A percentile compares a stretch with the other conserved stretches of the same genome.
These are phyloP conservation scores for Halcyon chelicuti DNA, from an alignment of 2,797 vertebrate genomes.

Conservation along the genomic window DNA sequence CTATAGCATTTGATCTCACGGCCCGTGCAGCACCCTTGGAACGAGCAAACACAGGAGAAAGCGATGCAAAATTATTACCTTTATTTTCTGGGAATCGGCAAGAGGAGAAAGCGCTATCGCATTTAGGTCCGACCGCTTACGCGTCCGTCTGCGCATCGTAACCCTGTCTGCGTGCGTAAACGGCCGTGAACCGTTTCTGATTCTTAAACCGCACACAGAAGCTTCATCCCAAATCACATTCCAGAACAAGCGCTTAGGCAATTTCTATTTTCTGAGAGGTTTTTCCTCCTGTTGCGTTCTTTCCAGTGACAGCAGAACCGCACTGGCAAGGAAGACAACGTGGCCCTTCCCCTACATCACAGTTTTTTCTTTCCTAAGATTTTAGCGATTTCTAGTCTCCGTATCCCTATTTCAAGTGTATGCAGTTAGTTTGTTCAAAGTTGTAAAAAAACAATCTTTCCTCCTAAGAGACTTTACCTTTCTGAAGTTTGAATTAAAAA, in stretches of 20 bases:
- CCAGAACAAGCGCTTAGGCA: not conserved
- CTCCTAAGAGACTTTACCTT: slow-evolving; percentile 45
- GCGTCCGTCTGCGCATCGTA: not conserved
- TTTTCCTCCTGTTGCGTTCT: not conserved
- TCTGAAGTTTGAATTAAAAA: slow-evolving; percentile 30
- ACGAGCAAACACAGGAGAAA: rapidly evolving
- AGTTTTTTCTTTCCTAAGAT: not conserved
- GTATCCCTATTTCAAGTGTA: not conserved
- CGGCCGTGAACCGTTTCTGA: not conserved
- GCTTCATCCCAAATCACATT: not conserved
- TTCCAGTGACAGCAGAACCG: not conserved
- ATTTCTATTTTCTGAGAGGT: not conserved
- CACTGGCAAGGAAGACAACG: not conserved
- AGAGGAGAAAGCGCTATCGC: not conserved
- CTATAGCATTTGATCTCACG: rapidly evolving
- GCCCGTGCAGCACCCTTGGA: not conserved
- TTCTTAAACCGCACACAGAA: not conserved
- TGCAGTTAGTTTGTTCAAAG: not conserved
- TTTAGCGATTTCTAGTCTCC: not conserved
- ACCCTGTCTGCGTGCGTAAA: not conserved
- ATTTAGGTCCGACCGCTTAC: not conserved
- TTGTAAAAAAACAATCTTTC: not conserved
- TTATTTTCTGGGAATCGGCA: not conserved
- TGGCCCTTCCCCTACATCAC: not conserved
- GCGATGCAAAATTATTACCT: not conserved